Percentiles rank a stretch among this genome's conserved stretches.
Conservation (phyloP, 2,888 invertebrate species). For the Metalampra italica region DNA sequence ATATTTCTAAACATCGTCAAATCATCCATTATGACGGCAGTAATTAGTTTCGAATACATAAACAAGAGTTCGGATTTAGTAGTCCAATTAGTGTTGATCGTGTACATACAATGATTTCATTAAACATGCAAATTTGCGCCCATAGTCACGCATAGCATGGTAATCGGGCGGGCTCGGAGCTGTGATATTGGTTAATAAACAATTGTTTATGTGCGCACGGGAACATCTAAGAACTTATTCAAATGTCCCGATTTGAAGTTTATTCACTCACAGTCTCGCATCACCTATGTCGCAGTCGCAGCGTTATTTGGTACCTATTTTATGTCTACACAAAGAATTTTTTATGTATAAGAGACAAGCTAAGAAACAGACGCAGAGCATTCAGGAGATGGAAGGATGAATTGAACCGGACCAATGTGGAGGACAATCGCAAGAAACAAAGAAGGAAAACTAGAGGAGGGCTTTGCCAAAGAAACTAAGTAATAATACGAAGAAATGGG, state of each 20-base stretch:
- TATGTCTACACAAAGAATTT: no score
- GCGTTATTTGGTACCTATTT: no score
- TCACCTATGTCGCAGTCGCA: no score
- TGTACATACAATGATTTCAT: conserved; percentile 65
- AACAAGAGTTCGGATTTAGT: conserved; percentile 53
- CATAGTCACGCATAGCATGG: conserved; percentile 40
- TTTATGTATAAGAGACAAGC: no score
- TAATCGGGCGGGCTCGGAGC: conserved; percentile 29
- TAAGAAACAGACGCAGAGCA: no score
- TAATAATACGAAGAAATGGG: no score
- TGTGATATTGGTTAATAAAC: conserved; percentile 20
- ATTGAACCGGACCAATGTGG: no score
- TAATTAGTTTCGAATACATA: conserved; percentile 53
- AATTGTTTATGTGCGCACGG: conserved; percentile 1
- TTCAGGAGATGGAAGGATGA: no score
- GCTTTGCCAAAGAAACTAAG: no score
- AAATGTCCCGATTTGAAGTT: background rate
- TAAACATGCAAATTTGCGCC: conserved; percentile 61
- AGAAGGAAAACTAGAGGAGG: no score
- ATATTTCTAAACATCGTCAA: background rate
- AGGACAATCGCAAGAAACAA: no score
- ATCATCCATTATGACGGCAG: conserved; percentile 28
- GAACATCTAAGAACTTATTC: background rate
- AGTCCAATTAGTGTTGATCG: conserved; percentile 56
- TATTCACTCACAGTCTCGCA: background rate